These are phyloP conservation scores for Neoscelio sp. DNA, from an alignment of 2,888 invertebrate genomes.

Conservation along the genomic window DNA sequence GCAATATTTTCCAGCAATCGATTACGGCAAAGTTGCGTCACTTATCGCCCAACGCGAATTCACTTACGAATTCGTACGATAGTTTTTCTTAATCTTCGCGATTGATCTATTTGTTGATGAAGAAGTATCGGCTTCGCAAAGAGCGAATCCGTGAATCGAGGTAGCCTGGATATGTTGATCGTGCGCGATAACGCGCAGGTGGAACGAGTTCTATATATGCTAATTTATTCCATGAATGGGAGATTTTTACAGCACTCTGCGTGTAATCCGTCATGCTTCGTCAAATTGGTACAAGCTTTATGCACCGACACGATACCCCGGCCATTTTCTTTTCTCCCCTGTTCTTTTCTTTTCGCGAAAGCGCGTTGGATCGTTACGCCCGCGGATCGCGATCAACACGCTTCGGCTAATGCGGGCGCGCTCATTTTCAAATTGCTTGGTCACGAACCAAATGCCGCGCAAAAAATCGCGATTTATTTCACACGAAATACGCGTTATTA, in stretches of 20 bases:
- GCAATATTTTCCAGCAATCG: no score
- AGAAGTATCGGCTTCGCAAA: slow-evolving; percentile 26
- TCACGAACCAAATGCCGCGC: slow-evolving; percentile 30
- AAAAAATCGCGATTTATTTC: slow-evolving; percentile 34
- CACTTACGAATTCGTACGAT: no score
- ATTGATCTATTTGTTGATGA: slow-evolving; percentile 27
- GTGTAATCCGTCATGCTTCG: slow-evolving; percentile 79
- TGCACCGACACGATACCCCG: slow-evolving; percentile 47
- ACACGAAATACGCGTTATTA: background rate
- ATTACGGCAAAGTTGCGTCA: no score
- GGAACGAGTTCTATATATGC: slow-evolving; percentile 69
- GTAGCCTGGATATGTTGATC: slow-evolving; percentile 49
- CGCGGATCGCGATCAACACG: slow-evolving; percentile 41
- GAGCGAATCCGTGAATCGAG: slow-evolving; percentile 49
- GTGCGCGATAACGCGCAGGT: slow-evolving; percentile 57
- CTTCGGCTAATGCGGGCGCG: slow-evolving; percentile 41
- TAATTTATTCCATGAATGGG: slow-evolving; percentile 76
- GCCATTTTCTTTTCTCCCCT: slow-evolving; percentile 24
- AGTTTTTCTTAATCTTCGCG: no score
- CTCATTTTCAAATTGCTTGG: slow-evolving; percentile 56
- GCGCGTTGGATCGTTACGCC: no score
- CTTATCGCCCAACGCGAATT: no score
- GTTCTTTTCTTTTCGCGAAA: slow-evolving; percentile 28
- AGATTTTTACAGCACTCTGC: slow-evolving; percentile 72
- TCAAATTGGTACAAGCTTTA: slow-evolving; percentile 60